Base-by-base conservation (phyloP, 2,113 vertebrate species). In the Ciconia boyciana region DNA sequence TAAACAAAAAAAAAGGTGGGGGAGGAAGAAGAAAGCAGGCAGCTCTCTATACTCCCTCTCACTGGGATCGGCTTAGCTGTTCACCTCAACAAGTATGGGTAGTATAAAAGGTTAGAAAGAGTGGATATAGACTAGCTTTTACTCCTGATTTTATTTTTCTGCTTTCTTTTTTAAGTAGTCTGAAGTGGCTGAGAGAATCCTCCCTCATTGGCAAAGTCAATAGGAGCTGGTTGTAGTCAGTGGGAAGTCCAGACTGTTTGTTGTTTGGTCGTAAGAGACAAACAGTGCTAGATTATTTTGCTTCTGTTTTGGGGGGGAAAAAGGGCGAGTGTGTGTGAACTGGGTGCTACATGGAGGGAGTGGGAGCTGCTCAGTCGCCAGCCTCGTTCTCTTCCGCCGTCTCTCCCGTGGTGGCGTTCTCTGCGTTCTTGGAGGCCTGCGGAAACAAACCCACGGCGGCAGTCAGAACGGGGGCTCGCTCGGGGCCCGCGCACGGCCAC, bases 361-460 rank as follows among this genome's bases (percentile, higher is more conserved):
- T 60, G 1, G 74, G 91, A 83, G 91, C 78, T 58, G 66, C 92
- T 98, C 99, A 99, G 94, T 99, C 99, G 20, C 98, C 99, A n/a
- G 98, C 98, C 97, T 99, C 99, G 7, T 98, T 99, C 96, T 99
- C 99, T 81, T 98, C 98, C 19, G 96, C 97, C 5, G 99, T 98
- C 91, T 99, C 99, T 90, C 99, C 99, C 31, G 99, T 98, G 95
- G 98, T 99, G 88, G 99, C 99, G 1, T 98, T 99, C 96, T 99
- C 99, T 6, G 98, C 99, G 11, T 98, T 99, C 98, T 99, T 99
- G 87, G 99, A 99, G 85, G 99, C 99, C 99, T 99, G 87, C 0
- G 82, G 96, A 75, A 31, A 88, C 2, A 89, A 79, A 68, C 3
- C 36, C n/a, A 21, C 9, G 24, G 25, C 4, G 9, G 25, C 9